Evolutionary conservation across 2,113 vertebrate genomes (phyloP).

Genomic region (Hemiscyllium ocellatum): DNA sequence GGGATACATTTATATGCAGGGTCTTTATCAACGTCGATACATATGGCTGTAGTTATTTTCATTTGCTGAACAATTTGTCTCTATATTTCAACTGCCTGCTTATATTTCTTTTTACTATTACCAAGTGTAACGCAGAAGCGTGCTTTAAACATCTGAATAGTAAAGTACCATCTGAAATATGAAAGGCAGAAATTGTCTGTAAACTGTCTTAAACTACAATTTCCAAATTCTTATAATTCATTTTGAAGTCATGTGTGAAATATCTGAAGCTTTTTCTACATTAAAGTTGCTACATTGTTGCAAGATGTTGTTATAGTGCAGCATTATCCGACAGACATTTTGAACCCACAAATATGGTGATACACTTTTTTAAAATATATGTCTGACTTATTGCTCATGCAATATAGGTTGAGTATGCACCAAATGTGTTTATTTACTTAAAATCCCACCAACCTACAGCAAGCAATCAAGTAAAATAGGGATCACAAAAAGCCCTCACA

Average conservation of each 20-base stretch:
- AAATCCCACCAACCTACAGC: not conserved
- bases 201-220: not conserved
- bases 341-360: not conserved
- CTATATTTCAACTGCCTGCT: not conserved
- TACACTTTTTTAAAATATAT: not conserved
- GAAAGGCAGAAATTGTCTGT: not conserved
- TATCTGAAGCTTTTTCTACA: not conserved
- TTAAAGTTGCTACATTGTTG: no score
- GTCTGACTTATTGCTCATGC: not conserved
- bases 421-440: no score
- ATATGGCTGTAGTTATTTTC: not conserved
- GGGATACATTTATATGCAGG: not conserved
- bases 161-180: not conserved
- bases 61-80: not conserved
- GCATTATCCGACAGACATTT: not conserved
- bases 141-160: not conserved
- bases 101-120: not conserved
- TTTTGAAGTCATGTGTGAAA: not conserved
- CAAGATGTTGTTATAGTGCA: not conserved
- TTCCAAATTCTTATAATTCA: not conserved
- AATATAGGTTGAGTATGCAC: not conserved
- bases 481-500: not conserved
- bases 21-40: not conserved
- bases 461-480: not conserved
- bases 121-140: not conserved